Base-by-base conservation (phyloP, 2,888 invertebrate species). In the Perizoma affinitatum region DNA sequence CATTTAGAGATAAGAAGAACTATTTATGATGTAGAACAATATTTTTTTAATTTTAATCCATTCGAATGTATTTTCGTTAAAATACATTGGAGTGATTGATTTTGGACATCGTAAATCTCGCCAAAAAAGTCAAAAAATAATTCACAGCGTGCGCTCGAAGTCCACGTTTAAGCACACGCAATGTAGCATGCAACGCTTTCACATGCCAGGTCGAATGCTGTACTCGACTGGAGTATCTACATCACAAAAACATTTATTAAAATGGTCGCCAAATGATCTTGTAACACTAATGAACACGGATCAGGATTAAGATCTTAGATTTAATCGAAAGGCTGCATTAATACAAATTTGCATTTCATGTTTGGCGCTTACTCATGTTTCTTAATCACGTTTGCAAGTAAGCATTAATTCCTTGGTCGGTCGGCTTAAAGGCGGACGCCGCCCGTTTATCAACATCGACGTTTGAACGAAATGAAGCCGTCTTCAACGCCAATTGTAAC, bases 381-480 rank as follows among this genome's bases (percentile, higher is more conserved):
- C 84, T 85, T 87, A 85, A 87, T 88, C 83, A 86, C 84, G 83
- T 79, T 80, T 76, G 76, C 77, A 52, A 74, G 70, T 76, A 76
- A 74, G 81, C 82, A 86, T 84, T 83, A 80, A 86, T 83, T 78
- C 78, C 66, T 54, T 75, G 73, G 80, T 73, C 78, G 79, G 75
- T 76, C 72, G 76, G 75, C 75, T 83, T 82, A 87, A 88, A 86
- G 87, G 82, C 74, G 69, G 60, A 68, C 72, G 72, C 69, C 73
- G 66, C 63, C 59, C 76, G 72, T 88, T 77, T 80, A 88, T 90
- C 90, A 90, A 85, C 81, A 87, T 90, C 82, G 88, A 87, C 87
- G 82, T 80, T 81, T 80, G 81, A 86, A 85, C 89, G 86, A 90
- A 90, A 91, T 92, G 91, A 91, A 91, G 90, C 91, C 87, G 92